phyloP scores from a whole-genome alignment of 1,140 invertebrate genomes.

The Tyrophagus putrescentiae region DNA sequence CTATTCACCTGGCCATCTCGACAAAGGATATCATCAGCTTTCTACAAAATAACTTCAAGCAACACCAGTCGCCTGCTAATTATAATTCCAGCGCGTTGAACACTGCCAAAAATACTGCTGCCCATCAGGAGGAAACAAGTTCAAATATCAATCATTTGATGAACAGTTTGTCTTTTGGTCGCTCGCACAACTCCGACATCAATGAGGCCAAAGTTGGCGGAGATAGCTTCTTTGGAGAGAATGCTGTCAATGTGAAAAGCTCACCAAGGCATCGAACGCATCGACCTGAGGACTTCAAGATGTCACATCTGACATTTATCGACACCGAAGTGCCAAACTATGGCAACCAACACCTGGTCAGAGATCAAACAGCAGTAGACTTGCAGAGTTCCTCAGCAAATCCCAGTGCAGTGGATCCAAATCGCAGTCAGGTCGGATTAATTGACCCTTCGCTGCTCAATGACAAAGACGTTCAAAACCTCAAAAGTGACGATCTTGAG shows the following conservation, averaged over 20 bases:
- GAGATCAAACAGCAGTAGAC: too few relatives aligned
- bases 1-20: neutral
- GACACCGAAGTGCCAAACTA: constrained; percentile 19
- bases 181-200: neutral
- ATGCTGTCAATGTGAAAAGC: neutral
- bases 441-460: neutral
- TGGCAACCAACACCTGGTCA: constrained; percentile 11
- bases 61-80: neutral
- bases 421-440: neutral
- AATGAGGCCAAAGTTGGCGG: neutral
- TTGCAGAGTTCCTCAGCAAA: too few relatives aligned
- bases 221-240: neutral
- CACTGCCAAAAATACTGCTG: neutral
- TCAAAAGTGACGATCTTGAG: constrained; percentile 5
- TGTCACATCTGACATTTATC: constrained; percentile 12
- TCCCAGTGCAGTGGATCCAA: neutral
- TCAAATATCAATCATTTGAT: constrained; percentile 7
- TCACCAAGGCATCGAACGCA: neutral
- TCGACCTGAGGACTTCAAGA: constrained; percentile 3
- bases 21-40: constrained; percentile 10
- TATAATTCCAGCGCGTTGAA: too few relatives aligned
- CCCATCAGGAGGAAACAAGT: neutral
- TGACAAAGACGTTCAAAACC: neutral
- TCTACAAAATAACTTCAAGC: neutral
- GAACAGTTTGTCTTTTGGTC: neutral